Percentiles rank a stretch among this genome's conserved stretches.
Conservation (phyloP, 2,113 vertebrate species). For the Larimichthys crocea region DNA sequence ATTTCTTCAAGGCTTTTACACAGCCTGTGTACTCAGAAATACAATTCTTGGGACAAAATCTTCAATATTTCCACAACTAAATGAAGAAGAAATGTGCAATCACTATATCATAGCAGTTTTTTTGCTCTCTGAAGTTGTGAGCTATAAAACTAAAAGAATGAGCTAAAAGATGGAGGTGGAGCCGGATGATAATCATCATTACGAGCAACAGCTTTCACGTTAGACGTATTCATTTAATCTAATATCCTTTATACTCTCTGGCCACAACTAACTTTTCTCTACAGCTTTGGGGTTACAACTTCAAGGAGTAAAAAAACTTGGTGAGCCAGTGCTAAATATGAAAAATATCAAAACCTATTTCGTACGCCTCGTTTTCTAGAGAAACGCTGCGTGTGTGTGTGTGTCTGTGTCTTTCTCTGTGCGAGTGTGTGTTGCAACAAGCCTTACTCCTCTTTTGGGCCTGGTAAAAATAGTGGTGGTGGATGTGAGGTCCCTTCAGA, state of each 20-base stretch:
- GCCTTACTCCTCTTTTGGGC: conserved; percentile 71
- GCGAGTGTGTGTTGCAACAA: conserved; percentile 62
- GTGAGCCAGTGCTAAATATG: conserved; percentile 33
- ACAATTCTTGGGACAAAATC: neutral
- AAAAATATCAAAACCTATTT: conserved; percentile 52
- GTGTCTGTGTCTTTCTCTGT: conserved; percentile 26
- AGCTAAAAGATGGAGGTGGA: neutral
- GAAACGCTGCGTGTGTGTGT: conserved; percentile 44
- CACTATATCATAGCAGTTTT: too few species aligned
- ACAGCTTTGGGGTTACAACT: neutral
- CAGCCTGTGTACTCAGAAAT: neutral
- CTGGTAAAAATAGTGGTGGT: conserved; percentile 83
- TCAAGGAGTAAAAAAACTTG: neutral
- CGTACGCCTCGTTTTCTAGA: conserved; percentile 57
- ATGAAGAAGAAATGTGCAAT: neutral
- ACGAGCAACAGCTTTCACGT: neutral
- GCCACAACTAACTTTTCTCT: neutral
- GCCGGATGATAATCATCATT: neutral
- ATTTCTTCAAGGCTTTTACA: neutral
- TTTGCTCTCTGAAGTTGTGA: neutral
- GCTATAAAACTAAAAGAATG: neutral
- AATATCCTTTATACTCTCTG: neutral
- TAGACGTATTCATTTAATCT: neutral
- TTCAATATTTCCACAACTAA: neutral
- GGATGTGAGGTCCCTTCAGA: conserved; percentile 81